These are phyloP conservation scores for Bucco capensis DNA, from an alignment of 2,113 vertebrate species.

Conservation along the genomic window DNA sequence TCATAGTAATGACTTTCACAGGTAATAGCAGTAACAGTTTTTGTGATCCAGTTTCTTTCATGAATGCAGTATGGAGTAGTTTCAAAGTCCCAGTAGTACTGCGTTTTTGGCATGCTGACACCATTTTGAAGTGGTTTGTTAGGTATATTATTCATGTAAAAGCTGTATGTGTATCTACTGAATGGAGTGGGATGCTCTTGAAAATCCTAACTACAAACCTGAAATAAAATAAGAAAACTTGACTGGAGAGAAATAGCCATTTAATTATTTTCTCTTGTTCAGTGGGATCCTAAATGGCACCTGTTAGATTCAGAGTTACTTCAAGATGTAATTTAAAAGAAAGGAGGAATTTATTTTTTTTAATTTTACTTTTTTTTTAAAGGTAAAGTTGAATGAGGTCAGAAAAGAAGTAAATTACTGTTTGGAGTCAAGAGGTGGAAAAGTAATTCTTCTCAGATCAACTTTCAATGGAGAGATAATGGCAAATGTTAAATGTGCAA, in stretches of 20 bases:
- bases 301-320: neutral
- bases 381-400: neutral
- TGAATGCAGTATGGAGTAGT: neutral
- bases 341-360: neutral
- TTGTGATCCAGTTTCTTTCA: neutral
- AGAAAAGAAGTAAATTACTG: neutral
- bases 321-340: neutral
- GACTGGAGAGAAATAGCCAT: neutral
- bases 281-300: neutral
- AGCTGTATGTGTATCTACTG: accelerated
- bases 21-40: neutral
- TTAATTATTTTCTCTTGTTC: neutral
- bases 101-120: neutral
- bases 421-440: neutral
- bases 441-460: neutral
- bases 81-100: neutral
- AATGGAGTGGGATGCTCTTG: neutral
- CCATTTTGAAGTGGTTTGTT: neutral
- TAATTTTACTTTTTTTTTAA: neutral
- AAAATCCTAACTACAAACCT: neutral
- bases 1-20: neutral
- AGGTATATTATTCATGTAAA: neutral
- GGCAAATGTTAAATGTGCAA: accelerated
- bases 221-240: neutral
- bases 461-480: neutral